A percentile compares a stretch with the other conserved stretches of the same genome.
phyloP scores from a whole-genome alignment of 2,888 invertebrate species.

The Troides helena region DNA sequence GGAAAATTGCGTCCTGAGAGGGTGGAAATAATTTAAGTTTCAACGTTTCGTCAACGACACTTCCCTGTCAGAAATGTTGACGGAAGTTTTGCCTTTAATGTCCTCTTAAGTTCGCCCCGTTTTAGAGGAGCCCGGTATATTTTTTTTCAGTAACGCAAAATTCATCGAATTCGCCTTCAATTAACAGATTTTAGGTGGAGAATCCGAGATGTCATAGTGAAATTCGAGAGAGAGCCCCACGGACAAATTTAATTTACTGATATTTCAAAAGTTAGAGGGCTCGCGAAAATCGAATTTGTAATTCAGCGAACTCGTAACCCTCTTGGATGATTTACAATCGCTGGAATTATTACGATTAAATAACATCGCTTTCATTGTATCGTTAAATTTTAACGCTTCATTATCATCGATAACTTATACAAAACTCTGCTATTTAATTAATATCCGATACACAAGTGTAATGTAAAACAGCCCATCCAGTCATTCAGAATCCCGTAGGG shows the following conservation, averaged over 20 bases:
- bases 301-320: constrained; percentile 7
- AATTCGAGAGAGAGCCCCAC: constrained; percentile 20
- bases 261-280: constrained; percentile 19
- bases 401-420: neutral
- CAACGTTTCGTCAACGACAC: constrained; percentile 31
- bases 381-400: neutral
- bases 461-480: no score
- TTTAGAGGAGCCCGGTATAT: neutral
- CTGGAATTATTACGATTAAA: constrained; percentile 1
- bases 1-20: constrained; percentile 25
- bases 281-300: constrained; percentile 18
- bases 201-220: constrained; percentile 11
- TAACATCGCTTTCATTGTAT: neutral
- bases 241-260: constrained; percentile 24
- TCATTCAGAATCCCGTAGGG: no score
- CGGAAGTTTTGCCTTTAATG: constrained; percentile 28
- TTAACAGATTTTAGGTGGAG: constrained; percentile 21
- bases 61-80: constrained; percentile 30
- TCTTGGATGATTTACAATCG: constrained; percentile 1
- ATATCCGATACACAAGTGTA: no score
- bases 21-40: constrained; percentile 31
- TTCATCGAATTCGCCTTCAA: constrained; percentile 21
- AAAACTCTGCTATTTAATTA: no score
- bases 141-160: constrained; percentile 18
- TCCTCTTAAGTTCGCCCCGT: constrained; percentile 9